Evolutionary conservation across 2,888 invertebrate species (phyloP), one percentile per base, ranked within the genome.

Genomic region (Cantharis rustica): DNA sequence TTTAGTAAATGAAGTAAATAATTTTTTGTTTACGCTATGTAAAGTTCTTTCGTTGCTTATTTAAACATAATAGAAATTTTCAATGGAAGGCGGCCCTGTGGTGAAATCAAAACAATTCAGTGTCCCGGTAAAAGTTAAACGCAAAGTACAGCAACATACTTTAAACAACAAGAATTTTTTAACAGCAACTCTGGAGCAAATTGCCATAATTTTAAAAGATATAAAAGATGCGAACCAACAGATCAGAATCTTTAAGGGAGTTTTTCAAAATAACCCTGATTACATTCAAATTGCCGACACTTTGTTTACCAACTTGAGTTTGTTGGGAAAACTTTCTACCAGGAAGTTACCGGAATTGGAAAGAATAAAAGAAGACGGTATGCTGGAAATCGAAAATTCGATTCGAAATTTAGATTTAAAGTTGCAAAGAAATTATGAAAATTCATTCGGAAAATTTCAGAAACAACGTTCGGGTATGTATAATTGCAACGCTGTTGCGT

Each of bases 221-320:
- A 69, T 31, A 11, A 47, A 27, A n/a, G 11, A 23, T n/a, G 69
- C 69, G 0, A 27, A 69, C 10, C 69, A 78, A 17, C 75, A 78
- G 20, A 72, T 78, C 9, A 69, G 72, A 27, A 70, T 47, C 9
- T 80, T 77, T 72, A 79, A 79, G 17, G 80, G 80, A 3, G 20
- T 20, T 23, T 66, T 66, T 1, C 64, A 66, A 66, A 16, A 17
- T 4, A 66, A 66, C n/a, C 64, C 64, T 11, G 23, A n/a, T 20
- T 66, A 66, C 20, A 66, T 66, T n/a, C 16, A 66, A 13, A 66
- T 66, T 66, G 64, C 64, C 13, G 64, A 66, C 13, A 23, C 23
- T 20, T n/a, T 66, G 64, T 66, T 66, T n/a, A 66, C 17, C 17
- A 66, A 66, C 10, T 66, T 66, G 23, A 66, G 64, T 10, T n/a